These are phyloP conservation scores for Hemiscyllium ocellatum DNA, from an alignment of 2,113 vertebrate species.

Conservation along the genomic window DNA sequence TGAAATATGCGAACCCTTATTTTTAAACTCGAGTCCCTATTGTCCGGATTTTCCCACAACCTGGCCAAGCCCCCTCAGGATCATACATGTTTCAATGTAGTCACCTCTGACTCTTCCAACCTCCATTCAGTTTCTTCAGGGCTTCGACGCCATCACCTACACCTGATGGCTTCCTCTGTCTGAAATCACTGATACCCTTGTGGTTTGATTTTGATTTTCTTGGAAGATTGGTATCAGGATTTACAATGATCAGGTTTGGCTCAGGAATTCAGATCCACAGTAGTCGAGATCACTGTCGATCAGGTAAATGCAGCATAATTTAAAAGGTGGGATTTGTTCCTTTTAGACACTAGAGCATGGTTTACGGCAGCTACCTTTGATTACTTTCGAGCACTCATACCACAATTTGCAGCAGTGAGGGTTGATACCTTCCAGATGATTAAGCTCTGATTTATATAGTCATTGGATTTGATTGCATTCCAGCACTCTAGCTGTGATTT, in stretches of 20 bases:
- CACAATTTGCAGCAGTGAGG: not conserved
- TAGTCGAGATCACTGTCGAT: not conserved
- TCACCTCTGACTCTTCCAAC: too few relatives aligned
- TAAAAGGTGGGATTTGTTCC: not conserved
- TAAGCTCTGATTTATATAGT: conserved; percentile 24
- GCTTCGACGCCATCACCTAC: too few relatives aligned
- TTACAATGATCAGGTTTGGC: not conserved
- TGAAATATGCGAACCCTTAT: too few relatives aligned
- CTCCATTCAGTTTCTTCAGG: not conserved
- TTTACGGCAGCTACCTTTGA: not conserved
- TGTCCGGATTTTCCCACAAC: too few relatives aligned
- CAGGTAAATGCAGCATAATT: not conserved
- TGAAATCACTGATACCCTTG: not conserved
- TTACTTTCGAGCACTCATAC: not conserved
- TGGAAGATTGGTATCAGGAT: not conserved
- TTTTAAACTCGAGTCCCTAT: too few relatives aligned
- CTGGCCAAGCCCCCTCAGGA: too few relatives aligned
- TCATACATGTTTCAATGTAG: too few relatives aligned
- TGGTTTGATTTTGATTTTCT: not conserved
- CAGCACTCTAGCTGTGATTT: not conserved
- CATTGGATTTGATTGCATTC: not conserved
- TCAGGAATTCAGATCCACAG: not conserved
- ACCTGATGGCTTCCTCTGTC: not conserved
- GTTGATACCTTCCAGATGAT: not conserved
- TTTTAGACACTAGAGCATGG: not conserved